Conservation (phyloP, 2,797 vertebrate species). For the Sorex maritimensis region DNA sequence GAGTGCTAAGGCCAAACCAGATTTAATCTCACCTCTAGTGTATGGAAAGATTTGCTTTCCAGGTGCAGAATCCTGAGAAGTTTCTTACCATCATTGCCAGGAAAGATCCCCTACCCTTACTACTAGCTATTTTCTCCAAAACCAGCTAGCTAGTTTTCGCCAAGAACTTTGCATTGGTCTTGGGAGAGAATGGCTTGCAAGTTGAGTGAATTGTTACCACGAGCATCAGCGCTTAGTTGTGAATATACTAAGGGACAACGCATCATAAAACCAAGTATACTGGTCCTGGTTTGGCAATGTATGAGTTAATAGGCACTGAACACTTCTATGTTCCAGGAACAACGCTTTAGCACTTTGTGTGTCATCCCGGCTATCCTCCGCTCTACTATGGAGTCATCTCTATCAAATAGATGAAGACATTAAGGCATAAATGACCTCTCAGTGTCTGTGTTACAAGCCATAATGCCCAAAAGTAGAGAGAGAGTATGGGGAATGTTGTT, state of each 20-base stretch:
- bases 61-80: background rate
- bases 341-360: background rate
- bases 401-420: slow-evolving; percentile 50
- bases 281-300: background rate
- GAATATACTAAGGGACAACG: background rate
- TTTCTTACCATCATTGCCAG: background rate
- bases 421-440: background rate
- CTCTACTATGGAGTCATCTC: slow-evolving; percentile 34
- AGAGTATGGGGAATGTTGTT: too few relatives aligned
- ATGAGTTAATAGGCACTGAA: background rate
- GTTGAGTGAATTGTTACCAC: slow-evolving; percentile 1
- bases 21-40: background rate
- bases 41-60: background rate
- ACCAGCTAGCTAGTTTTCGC: background rate
- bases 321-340: slow-evolving; percentile 7
- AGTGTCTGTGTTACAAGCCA: too few relatives aligned
- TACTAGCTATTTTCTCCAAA: background rate
- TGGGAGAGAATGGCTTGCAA: background rate
- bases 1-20: background rate
- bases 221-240: background rate
- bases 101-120: background rate
- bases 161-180: background rate
- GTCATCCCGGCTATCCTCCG: background rate
- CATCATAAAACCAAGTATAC: background rate
- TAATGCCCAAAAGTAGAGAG: too few relatives aligned